Percentiles rank a stretch among this genome's conserved stretches.
phyloP scores from a whole-genome alignment of 2,113 vertebrate genomes.

The Beaufortia kweichowensis region DNA sequence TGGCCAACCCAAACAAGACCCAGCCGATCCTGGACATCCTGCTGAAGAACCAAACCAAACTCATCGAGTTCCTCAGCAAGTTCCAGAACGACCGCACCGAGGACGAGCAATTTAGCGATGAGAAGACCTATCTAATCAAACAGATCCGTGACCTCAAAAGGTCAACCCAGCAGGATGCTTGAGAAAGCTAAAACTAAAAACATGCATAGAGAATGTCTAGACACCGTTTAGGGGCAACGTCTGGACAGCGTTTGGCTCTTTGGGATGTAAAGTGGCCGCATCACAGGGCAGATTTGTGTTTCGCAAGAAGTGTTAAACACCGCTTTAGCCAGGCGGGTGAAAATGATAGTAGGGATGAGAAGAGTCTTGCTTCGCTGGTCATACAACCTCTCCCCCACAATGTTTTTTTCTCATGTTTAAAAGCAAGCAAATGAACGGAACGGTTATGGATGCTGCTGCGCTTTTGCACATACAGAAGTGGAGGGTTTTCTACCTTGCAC shows the following conservation, averaged over 20 bases:
- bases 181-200: constrained; percentile 62
- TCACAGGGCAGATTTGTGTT: constrained; percentile 32
- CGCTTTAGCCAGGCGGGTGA: constrained; percentile 72
- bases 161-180: constrained; percentile 91
- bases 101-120: constrained; percentile 96
- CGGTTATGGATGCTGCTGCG: constrained; percentile 84
- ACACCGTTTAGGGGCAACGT: constrained; percentile 27
- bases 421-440: constrained; percentile 68
- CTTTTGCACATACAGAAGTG: constrained; percentile 83
- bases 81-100: constrained; percentile 96
- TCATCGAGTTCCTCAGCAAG: constrained; percentile 87
- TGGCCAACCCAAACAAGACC: constrained; percentile 88
- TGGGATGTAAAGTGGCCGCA: constrained; percentile 19
- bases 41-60: constrained; percentile 86
- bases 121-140: constrained; percentile 99
- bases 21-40: constrained; percentile 88
- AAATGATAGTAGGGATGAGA: constrained; percentile 58
- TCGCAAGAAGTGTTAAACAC: constrained; percentile 76
- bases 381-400: constrained; percentile 58
- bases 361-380: constrained; percentile 70
- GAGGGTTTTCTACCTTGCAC: constrained; percentile 67
- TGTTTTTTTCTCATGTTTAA: constrained; percentile 70
- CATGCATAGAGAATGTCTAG: constrained; percentile 53
- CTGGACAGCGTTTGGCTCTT: constrained; percentile 66
- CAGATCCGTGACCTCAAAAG: constrained; percentile 98